phyloP scores from a whole-genome alignment of 2,888 invertebrate genomes.

The Acanthosoma haemorrhoidale region DNA sequence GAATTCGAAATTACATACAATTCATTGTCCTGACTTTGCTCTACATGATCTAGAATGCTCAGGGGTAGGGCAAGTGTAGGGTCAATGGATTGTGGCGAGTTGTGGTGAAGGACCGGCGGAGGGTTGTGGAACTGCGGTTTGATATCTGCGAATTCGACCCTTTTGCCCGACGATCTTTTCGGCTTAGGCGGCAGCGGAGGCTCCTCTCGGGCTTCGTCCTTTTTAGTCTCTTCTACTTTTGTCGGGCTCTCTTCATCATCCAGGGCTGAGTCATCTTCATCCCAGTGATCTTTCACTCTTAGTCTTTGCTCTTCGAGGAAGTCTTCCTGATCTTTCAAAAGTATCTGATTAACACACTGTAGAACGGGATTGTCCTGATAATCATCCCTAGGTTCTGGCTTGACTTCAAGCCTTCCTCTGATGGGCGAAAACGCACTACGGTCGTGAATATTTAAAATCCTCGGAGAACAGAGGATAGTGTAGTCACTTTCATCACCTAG shows the following conservation, averaged over 20 bases:
- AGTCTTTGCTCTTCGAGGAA: slow-evolving; percentile 44
- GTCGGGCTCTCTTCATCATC: slow-evolving; percentile 26
- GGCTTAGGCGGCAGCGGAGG: slow-evolving; percentile 37
- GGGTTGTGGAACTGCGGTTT: slow-evolving; percentile 42
- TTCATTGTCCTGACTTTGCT: slow-evolving; percentile 42
- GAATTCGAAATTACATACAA: slow-evolving; percentile 50
- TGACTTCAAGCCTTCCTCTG: neutral
- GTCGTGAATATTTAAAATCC: slow-evolving; percentile 36
- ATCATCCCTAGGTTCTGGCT: slow-evolving; percentile 18
- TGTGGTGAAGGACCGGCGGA: slow-evolving; percentile 70
- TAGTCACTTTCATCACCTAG: slow-evolving; percentile 39
- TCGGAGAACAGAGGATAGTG: slow-evolving; percentile 33
- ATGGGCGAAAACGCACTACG: slow-evolving; percentile 38
- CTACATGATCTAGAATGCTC: slow-evolving; percentile 33
- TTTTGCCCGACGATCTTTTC: slow-evolving; percentile 29
- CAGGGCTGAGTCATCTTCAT: slow-evolving; percentile 35
- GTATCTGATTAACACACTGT: slow-evolving; percentile 79
- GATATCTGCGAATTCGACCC: slow-evolving; percentile 33
- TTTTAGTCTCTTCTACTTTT: slow-evolving; percentile 5
- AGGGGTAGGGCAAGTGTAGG: slow-evolving; percentile 36
- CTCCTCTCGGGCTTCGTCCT: neutral
- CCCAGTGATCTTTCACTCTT: slow-evolving; percentile 34
- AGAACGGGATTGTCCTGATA: slow-evolving; percentile 77
- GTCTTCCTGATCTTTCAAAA: slow-evolving; percentile 65
- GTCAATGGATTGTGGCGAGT: slow-evolving; percentile 53